Evolutionary conservation across 2,888 invertebrate species (phyloP), one percentile per base, ranked within the genome.

Genomic region (Clivina fossor): DNA sequence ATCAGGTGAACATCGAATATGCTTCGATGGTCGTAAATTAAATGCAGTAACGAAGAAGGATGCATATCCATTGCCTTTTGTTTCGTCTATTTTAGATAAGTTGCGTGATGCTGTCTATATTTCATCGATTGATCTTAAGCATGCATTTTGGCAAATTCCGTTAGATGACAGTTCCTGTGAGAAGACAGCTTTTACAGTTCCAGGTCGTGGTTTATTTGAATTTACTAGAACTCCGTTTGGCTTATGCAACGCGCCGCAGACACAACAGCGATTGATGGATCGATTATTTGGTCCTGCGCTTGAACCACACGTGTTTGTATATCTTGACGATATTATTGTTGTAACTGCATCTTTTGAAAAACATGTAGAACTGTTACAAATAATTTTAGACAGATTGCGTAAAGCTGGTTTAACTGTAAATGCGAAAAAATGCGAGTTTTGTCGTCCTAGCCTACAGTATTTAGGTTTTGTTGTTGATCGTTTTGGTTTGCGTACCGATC

Each of bases 381-480:
- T 48, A 9, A 61, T 66, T 2, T 50, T 60, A 1, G 44, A 58
- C 0, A 40, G 58, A 13, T 50, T 67, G 1, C 38, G 53, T 5
- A 37, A 57, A 1, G 64, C 66, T 4, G 61, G 63, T 13, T 44
- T 69, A 3, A 68, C 63, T 2, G 40, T 70, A 1, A 67, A 67
- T 30, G 24, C 49, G 2, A 51, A 48, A 0, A 68, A 69, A 41
- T 61, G 61, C 30, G 37, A 60, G 11, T 65, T 65, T 47, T 62
- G 62, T 22, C 50, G 51, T 15, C 22, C 20, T 13, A 44, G 60
- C 9, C 37, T 70, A 2, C 61, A 60, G 20, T 69, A 64, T 51
- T 49, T 72, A 4, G 71, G 72, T 3, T 66, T 64, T 40, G 24
- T 66, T 0, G 65, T 74, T 0, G 65, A 68, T 50, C 37, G 48